Conservation (phyloP, 2,888 invertebrate species). For the Ormyrus pomaceus region DNA sequence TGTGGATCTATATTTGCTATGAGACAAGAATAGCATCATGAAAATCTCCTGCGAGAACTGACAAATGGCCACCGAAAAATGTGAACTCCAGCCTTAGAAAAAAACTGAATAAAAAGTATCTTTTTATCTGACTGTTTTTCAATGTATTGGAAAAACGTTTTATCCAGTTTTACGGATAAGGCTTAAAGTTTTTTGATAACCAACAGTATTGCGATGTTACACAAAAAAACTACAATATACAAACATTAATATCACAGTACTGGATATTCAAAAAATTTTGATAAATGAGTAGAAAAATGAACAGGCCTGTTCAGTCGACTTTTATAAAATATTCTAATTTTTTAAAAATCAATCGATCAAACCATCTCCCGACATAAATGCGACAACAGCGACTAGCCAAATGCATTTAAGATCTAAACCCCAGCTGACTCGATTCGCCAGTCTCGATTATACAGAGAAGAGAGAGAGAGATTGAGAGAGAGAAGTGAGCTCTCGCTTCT, state of each 20-base stretch:
- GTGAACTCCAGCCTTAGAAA: conserved; percentile 3
- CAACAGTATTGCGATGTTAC: too few species aligned
- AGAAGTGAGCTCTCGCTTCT: conserved; percentile 39
- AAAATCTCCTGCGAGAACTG: conserved; percentile 13
- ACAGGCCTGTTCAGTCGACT: neutral
- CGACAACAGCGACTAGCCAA: too few species aligned
- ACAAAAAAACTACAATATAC: neutral
- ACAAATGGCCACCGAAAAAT: conserved; percentile 38
- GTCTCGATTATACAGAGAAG: neutral
- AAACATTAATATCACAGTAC: neutral
- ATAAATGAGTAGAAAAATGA: neutral
- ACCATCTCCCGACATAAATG: too few species aligned
- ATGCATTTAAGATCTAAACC: neutral
- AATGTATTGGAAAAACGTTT: too few species aligned
- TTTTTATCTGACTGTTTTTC: too few species aligned
- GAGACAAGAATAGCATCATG: conserved; percentile 40
- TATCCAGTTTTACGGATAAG: too few species aligned
- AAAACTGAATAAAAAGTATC: conserved; percentile 9
- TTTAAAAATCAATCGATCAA: too few species aligned
- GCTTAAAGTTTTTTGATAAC: too few species aligned
- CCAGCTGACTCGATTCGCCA: neutral
- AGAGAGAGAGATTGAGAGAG: conserved; percentile 37
- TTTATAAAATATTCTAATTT: neutral
- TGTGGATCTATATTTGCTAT: conserved; percentile 37
- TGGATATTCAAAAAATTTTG: neutral